Percentiles rank a stretch among this genome's conserved stretches.
phyloP scores from a whole-genome alignment of 2,888 invertebrate genomes.

The Brachyptera putata region DNA sequence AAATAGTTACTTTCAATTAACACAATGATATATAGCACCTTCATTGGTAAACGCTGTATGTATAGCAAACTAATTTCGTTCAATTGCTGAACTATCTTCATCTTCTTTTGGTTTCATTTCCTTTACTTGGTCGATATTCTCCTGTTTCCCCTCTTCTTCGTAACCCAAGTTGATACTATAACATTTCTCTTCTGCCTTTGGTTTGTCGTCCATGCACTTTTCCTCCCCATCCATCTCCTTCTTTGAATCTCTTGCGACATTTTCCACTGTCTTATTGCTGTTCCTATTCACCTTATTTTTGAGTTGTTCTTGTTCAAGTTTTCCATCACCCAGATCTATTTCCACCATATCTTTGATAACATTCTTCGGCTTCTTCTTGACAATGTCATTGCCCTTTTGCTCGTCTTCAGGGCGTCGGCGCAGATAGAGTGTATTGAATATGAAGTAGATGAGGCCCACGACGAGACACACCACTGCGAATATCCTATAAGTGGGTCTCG shows the following conservation, averaged over 20 bases:
- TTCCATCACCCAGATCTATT: slow-evolving; percentile 28
- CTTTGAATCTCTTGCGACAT: slow-evolving; percentile 7
- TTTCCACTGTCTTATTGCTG: not conserved
- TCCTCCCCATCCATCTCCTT: not conserved
- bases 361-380: slow-evolving; percentile 51
- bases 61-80: too few species aligned
- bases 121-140: not conserved
- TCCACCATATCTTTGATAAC: slow-evolving; percentile 35
- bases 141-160: too few species aligned
- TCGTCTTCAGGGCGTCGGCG: slow-evolving; percentile 51
- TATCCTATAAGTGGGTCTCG: slow-evolving; percentile 66
- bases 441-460: slow-evolving; percentile 62
- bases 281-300: too few species aligned
- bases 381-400: slow-evolving; percentile 55
- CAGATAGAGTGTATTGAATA: slow-evolving; percentile 63
- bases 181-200: not conserved
- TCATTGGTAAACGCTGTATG: too few species aligned
- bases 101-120: not conserved
- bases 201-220: not conserved
- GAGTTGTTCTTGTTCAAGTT: too few species aligned
- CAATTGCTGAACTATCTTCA: not conserved
- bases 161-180: too few species aligned
- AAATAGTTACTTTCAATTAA: too few species aligned
- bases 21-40: too few species aligned
- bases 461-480: slow-evolving; percentile 60